Evolutionary conservation across 2,113 vertebrate species (phyloP).

Genomic region (Pseudopodoces humilis): DNA sequence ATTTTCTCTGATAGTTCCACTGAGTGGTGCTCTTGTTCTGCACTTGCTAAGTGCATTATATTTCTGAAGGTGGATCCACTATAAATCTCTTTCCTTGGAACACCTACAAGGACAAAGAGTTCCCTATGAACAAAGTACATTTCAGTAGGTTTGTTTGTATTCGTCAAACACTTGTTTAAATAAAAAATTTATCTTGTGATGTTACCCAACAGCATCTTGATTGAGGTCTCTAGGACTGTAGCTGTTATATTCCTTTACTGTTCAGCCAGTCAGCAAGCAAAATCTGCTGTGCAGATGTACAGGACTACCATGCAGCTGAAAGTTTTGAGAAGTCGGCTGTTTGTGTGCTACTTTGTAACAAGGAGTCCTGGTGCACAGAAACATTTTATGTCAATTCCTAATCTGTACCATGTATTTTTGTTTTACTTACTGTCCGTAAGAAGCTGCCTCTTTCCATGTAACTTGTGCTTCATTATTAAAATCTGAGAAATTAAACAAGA

Average conservation of each 20-base stretch:
- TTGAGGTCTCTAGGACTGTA: background rate
- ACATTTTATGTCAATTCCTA: background rate
- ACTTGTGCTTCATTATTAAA: background rate
- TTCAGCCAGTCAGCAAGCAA: background rate
- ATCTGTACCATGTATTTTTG: background rate
- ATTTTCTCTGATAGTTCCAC: constrained; percentile 51
- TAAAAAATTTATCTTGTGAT: background rate
- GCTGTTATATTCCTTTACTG: background rate
- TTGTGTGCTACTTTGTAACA: background rate
- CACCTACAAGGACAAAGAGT: background rate
- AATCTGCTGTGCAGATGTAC: background rate
- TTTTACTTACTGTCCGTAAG: background rate
- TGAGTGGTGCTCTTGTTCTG: constrained; percentile 68
- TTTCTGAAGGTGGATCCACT: background rate
- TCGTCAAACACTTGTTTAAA: background rate
- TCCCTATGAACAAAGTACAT: background rate
- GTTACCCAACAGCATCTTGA: background rate
- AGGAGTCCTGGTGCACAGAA: background rate
- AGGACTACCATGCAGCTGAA: background rate
- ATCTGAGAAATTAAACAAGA: background rate
- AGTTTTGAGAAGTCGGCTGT: background rate
- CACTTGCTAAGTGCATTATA: background rate
- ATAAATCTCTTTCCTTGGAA: background rate
- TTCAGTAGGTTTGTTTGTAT: background rate
- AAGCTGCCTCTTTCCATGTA: background rate